phyloP scores from a whole-genome alignment of 2,888 invertebrate species.

The Neoitamus cyanurus region DNA sequence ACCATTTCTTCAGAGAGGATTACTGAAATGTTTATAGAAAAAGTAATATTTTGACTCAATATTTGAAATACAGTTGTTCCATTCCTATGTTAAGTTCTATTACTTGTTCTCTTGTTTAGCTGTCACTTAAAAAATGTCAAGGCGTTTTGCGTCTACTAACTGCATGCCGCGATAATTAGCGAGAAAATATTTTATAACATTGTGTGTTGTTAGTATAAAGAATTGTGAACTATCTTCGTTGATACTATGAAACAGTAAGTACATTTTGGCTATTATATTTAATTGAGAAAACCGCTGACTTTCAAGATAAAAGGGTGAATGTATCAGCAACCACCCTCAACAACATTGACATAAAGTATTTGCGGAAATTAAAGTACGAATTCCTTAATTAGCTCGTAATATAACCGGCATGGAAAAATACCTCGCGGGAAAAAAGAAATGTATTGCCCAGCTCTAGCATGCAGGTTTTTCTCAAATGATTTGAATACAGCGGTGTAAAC shows the following conservation, averaged over 20 bases:
- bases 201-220: not conserved
- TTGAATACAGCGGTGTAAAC: not conserved
- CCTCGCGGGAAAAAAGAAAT: not conserved
- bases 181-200: not conserved
- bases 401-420: not conserved
- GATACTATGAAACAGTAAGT: not conserved
- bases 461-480: not conserved
- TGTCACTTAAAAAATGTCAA: not conserved
- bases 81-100: not conserved
- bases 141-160: not conserved
- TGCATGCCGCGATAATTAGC: not conserved
- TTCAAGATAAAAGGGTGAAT: not conserved
- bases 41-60: too few relatives aligned
- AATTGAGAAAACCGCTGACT: not conserved
- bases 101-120: not conserved
- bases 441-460: not conserved
- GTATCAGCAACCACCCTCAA: not conserved
- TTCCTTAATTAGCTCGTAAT: not conserved
- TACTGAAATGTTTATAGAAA: too few relatives aligned
- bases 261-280: not conserved
- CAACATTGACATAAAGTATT: not conserved
- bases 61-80: not conserved
- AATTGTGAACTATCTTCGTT: not conserved
- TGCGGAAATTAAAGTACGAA: not conserved
- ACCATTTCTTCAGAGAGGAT: too few relatives aligned